Evolutionary conservation across 2,797 vertebrate species (phyloP), one percentile per base, ranked within the genome.

Genomic region (Protosalanx chinensis): DNA sequence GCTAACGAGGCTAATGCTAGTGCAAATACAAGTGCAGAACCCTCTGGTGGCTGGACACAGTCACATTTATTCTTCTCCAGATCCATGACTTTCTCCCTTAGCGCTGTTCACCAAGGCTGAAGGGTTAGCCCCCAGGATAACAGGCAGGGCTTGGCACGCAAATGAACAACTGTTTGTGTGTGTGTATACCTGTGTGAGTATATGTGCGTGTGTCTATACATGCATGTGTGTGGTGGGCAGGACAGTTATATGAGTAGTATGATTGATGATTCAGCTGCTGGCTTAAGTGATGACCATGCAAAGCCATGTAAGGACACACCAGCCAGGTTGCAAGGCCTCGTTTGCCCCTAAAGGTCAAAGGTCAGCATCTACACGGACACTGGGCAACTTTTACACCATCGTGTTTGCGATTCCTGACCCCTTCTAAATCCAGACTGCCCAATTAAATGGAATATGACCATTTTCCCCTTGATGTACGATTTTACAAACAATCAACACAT

Each of bases 241-340:
- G 79, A 79, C 81, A 82, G 85, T 89, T 88, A 87, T 79, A 84
- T 41, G 84, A 88, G 81, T 53, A 0, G 32, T 61, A 6, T 89
- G 87, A 91, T 79, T 77, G 82, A 88, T 64, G 70, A 80, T 76
- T 88, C 87, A 90, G 89, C 88, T 91, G 90, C 80, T 10, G 62
- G 70, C 64, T 41, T 20, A 35, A 37, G 6, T 32, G 67, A 76
- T 72, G 41, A 41, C 67, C 12, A 56, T 72, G 75, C 78, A 70
- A 69, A 67, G 49, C 64, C 89, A 71, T 88, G 82, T 86, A 89
- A 80, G 87, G 89, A 23, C 75, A 77, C 70, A 53, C 37, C 32
- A 6, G 59, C 8, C 74, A 72, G 64, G 66, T 75, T 67, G 62
- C 79, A 53, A n/a, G 70, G 68, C 66, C 30, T 30, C 58, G 20